Evolutionary conservation across 2,888 invertebrate genomes (phyloP), one percentile per base, ranked within the genome.

Genomic region (Campopleginae sp.): DNA sequence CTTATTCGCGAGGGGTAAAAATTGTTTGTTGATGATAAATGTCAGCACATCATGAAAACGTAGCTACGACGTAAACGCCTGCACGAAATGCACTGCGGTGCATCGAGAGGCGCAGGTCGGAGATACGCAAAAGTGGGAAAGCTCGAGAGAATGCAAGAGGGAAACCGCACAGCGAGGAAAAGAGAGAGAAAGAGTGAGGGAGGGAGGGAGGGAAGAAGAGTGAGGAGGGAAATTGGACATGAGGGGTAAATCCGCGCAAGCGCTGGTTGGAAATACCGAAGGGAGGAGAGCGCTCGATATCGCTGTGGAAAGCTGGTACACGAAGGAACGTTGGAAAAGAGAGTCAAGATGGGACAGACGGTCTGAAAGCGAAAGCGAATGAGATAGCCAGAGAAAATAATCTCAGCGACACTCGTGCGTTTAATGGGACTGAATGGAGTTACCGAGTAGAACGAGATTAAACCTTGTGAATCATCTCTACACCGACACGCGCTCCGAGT

Each of bases 231-330:
- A 70, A 42, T 75, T 66, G 42, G 68, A 61, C 74, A 77, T 19
- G 70, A 38, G 38, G 48, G 75, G 63, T 75, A 83, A 82, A 80
- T 79, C 80, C 80, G 89, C 89, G 89, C 89, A 89, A 87, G 89
- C 89, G 89, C 88, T 74, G 27, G 5, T 87, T 86, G 85, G 84
- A 87, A 79, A 75, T 65, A 77, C 65, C 58, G 70, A 48, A 58
- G 68, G 80, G 48, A 61, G 68, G 66, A 54, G 54, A 46, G 58
- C 86, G 89, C 87, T 89, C 89, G 86, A 89, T 89, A 89, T 86
- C 82, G 80, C 54, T 72, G 83, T n/a, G 84, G n/a, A 48, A 74
- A 80, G 80, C 77, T 78, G 78, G 68, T 44, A 65, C 75, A 61
- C 38, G 71, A 5, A 72, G 77, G 74, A 61, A 78, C 70, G 79